Evolutionary conservation across 2,888 invertebrate genomes (phyloP), one percentile per base, ranked within the genome.

Genomic region (Brachypalpus laphriformis): DNA sequence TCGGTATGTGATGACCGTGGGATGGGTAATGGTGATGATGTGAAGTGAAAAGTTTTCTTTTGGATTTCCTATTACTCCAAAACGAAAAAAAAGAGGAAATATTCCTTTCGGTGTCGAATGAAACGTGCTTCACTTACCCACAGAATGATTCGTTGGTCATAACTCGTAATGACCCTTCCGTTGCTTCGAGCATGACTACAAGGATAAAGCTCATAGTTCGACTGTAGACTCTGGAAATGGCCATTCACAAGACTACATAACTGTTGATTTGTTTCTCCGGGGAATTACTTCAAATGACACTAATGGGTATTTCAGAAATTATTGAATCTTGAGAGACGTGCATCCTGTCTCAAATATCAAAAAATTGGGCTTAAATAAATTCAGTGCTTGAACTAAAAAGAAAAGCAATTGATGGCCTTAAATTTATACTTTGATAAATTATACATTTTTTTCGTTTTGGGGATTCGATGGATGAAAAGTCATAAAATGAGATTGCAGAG

Each of bases 111-210:
- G 5, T 9, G 16, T 22, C 40, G 22, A 25, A 14, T n/a, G 49
- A 63, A 14, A 47, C 65, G n/a, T 65, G 20, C 59, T 40, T 59
- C 59, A 37, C 14, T 65, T 51, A 51, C 37, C 25, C 25, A n/a
- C 51, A 51, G 14, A 37, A 66, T 37, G 66, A 51, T 51, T 40
- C 66, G 51, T 37, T 51, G 66, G 66, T 51, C 37, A 66, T 66
- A 54, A 66, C 40, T 66, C 54, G 16, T 66, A 54, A 66, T 40
- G 66, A 40, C 54, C 16, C 18, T 25, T 54, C 40, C 37, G 25
- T 1, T 51, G 34, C 16, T 22, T 7, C 37, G 22, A 40, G 40
- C 2, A 40, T 9, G 59, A 22, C 0, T 40, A 37, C 20, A 18
- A 59, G 59, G n/a, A 25, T n/a, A 40, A 11, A n/a, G 18, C n/a